phyloP scores from a whole-genome alignment of 2,797 vertebrate species.

The Scleropages formosus region DNA sequence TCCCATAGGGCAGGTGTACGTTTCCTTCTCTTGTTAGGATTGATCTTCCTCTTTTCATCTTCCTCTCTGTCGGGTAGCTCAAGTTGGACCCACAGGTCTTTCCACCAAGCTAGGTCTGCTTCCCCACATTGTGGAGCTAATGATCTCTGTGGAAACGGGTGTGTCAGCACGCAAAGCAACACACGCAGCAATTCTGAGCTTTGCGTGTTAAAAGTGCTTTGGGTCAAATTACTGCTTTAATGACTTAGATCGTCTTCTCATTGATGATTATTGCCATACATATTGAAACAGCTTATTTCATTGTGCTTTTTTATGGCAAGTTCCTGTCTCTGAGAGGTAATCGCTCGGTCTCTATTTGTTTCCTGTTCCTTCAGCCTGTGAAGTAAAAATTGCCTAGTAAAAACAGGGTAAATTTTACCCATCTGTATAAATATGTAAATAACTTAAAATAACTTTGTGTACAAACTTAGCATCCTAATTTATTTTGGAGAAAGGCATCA shows the following conservation, averaged over 20 bases:
- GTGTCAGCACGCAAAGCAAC: neutral
- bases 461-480: too few species aligned
- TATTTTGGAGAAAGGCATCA: too few species aligned
- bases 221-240: conserved; percentile 9
- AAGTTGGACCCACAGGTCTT: conserved; percentile 40
- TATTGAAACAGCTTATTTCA: neutral
- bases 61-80: neutral
- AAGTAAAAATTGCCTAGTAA: too few species aligned
- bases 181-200: neutral
- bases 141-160: neutral
- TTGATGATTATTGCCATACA: neutral
- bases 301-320: neutral
- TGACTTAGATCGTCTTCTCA: neutral
- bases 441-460: too few species aligned
- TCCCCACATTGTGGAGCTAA: neutral
- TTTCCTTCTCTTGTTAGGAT: neutral
- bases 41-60: neutral
- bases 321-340: neutral
- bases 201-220: neutral
- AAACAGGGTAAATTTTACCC: too few species aligned
- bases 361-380: neutral
- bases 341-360: neutral
- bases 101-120: conserved; percentile 35
- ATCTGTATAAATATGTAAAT: too few species aligned
- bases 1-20: neutral